Evolutionary conservation across 1,140 invertebrate genomes (phyloP).

Genomic region (Elysia chlorotica): DNA sequence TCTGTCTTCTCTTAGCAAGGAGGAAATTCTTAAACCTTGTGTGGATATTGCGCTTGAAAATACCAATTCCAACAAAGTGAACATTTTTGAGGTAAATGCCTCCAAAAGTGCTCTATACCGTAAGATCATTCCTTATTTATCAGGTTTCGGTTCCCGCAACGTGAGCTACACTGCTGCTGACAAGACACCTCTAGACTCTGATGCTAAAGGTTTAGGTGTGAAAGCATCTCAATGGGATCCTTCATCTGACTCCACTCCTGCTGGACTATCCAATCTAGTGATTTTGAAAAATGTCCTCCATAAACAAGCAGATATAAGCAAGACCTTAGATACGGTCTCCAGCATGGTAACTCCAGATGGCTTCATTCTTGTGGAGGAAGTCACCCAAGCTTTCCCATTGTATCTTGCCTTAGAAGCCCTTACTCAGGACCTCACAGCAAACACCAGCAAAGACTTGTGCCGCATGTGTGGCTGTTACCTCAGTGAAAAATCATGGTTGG

Average conservation of each 20-base stretch:
- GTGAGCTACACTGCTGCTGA: conserved; percentile 59
- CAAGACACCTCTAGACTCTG: conserved; percentile 41
- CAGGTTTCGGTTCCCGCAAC: conserved; percentile 58
- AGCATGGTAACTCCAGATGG: conserved; percentile 73
- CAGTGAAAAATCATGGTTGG: conserved; percentile 45
- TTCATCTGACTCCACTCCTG: conserved; percentile 23
- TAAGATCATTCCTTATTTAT: conserved; percentile 42
- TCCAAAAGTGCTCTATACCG: conserved; percentile 41
- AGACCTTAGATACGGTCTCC: conserved; percentile 61
- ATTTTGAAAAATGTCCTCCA: conserved; percentile 57
- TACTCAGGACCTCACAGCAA: conserved; percentile 8
- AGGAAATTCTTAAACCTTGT: conserved; percentile 45
- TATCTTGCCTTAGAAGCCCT: conserved; percentile 33
- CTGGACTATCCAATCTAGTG: conserved; percentile 52
- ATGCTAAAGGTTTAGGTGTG: conserved; percentile 49
- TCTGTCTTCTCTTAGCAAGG: conserved; percentile 29
- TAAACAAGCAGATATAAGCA: conserved; percentile 53
- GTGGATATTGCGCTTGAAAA: conserved; percentile 80
- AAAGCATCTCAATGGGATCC: conserved; percentile 52
- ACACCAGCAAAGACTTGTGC: conserved; percentile 11
- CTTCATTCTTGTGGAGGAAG: conserved; percentile 79
- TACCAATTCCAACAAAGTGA: conserved; percentile 72
- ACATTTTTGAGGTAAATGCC: conserved; percentile 73
- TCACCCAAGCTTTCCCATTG: conserved; percentile 63
- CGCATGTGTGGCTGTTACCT: conserved; percentile 54